A percentile compares a stretch with the other conserved stretches of the same genome.
Conservation (phyloP, 2,888 invertebrate species). For the Athrips mouffetella region DNA sequence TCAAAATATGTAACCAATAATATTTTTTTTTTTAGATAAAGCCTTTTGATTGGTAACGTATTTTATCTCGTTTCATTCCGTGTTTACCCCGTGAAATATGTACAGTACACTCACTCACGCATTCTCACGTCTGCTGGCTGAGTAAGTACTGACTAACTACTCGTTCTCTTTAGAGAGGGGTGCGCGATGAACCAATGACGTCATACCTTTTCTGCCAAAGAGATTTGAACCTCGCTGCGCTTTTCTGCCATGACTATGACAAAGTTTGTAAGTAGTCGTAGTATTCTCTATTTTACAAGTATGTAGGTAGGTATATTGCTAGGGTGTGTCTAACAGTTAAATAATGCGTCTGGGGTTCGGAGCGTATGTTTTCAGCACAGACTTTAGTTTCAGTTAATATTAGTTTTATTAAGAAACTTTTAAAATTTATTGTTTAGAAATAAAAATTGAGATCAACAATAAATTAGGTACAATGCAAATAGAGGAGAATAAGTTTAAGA, state of each 20-base stretch:
- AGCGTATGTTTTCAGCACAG: not conserved
- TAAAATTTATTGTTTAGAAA: not conserved
- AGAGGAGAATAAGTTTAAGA: no score
- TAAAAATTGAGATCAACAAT: no score
- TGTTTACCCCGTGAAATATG: not conserved
- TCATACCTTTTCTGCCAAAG: no score
- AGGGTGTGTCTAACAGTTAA: not conserved
- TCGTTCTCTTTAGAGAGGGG: constrained; percentile 34
- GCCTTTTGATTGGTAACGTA: no score
- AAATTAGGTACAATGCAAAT: no score
- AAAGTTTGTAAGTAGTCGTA: not conserved
- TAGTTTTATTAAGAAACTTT: no score
- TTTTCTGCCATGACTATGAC: not conserved
- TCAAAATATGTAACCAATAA: not conserved
- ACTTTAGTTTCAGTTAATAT: no score
- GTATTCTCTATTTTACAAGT: not conserved
- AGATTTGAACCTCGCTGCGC: no score
- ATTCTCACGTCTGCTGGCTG: not conserved
- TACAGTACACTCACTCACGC: not conserved
- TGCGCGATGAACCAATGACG: constrained; percentile 69
- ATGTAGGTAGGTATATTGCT: not conserved
- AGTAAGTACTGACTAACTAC: not conserved
- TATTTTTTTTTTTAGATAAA: no score
- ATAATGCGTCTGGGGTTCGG: not conserved
- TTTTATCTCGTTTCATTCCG: not conserved